Evolutionary conservation across 2,797 vertebrate genomes (phyloP), one percentile per base, ranked within the genome.

Genomic region (Passerculus sandwichensis): DNA sequence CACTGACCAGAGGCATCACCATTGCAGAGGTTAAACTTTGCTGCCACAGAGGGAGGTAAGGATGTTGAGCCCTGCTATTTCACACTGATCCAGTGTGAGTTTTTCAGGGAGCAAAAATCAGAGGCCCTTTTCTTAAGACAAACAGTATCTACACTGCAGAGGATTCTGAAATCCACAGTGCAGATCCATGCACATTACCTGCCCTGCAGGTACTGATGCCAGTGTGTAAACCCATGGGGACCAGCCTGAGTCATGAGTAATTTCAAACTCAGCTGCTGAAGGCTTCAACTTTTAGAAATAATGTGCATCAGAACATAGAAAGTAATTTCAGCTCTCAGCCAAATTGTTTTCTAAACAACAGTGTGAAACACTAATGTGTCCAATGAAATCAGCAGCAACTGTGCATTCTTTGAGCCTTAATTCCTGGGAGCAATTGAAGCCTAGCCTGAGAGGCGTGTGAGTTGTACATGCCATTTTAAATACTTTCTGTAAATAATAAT

Each of bases 321-420:
- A 51, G n/a, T 59, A 74, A 67, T 84, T 76, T 75, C 67, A 81
- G 34, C 91, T 95, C 62, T 94, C 67, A 90, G 56, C 60, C 54
- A 89, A 93, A 89, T 57, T 74, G 60, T 85, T 95, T 81, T 17
- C 29, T 73, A 17, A 93, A 92, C 76, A 81, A 25, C 47, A 60
- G 57, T n/a, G 32, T 25, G n/a, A 70, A 81, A 74, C 36, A 34
- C 36, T 57, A 70, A 73, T 32, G 11, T 44, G 30, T 36, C 29
- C 53, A 66, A 30, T 1, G 6, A 84, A 90, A 90, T 60, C 44
- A 50, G 67, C 36, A 84, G 56, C 66, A 64, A n/a, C 13, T 38
- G 11, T 34, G 70, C 25, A 6, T 70, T 91, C 21, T 60, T 65
- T 48, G 17, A 48, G 64, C 36, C 5, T 90, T 70, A 38, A 27